Conservation (phyloP, 2,797 vertebrate species). For the Scarus forsteni region DNA sequence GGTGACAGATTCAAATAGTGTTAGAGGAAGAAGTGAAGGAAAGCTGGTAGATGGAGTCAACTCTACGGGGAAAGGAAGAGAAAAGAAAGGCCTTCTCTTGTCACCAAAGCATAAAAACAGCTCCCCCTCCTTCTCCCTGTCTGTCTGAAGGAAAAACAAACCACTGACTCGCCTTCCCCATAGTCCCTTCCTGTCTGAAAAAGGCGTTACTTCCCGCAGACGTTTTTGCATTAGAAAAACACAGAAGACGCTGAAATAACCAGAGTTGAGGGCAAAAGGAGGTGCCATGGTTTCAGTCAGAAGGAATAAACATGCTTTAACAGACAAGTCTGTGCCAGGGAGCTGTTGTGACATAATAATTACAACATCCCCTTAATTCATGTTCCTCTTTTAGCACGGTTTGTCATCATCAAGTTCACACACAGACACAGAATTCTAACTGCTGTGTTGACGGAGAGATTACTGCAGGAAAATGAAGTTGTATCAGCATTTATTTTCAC, state of each 20-base stretch:
- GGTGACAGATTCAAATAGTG: constrained; percentile 43
- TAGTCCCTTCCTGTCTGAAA: constrained; percentile 53
- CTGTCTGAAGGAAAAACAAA: constrained; percentile 68
- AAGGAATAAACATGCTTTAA: constrained; percentile 25
- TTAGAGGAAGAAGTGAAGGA: constrained; percentile 62
- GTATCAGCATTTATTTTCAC: constrained; percentile 35
- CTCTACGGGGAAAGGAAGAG: constrained; percentile 40
- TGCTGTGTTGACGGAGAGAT: constrained; percentile 17
- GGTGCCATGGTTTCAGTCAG: constrained; percentile 17
- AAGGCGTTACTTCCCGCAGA: constrained; percentile 42
- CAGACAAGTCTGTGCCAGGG: constrained; percentile 20
- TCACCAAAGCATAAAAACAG: constrained; percentile 57
- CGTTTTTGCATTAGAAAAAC: constrained; percentile 34
- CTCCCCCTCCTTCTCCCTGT: constrained; percentile 17
- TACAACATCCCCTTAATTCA: constrained; percentile 47
- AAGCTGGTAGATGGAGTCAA: constrained; percentile 37
- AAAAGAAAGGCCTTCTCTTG: constrained; percentile 46
- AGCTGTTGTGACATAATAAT: constrained; percentile 48
- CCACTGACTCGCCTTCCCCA: constrained; percentile 43
- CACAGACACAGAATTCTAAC: constrained; percentile 1
- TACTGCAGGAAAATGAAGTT: constrained; percentile 26
- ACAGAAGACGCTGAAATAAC: background rate
- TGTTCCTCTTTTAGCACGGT: constrained; percentile 56
- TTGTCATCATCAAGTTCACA: constrained; percentile 29
- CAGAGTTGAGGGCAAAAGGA: constrained; percentile 30